phyloP scores from a whole-genome alignment of 2,797 vertebrate genomes.

The Peromyscus nudipes region DNA sequence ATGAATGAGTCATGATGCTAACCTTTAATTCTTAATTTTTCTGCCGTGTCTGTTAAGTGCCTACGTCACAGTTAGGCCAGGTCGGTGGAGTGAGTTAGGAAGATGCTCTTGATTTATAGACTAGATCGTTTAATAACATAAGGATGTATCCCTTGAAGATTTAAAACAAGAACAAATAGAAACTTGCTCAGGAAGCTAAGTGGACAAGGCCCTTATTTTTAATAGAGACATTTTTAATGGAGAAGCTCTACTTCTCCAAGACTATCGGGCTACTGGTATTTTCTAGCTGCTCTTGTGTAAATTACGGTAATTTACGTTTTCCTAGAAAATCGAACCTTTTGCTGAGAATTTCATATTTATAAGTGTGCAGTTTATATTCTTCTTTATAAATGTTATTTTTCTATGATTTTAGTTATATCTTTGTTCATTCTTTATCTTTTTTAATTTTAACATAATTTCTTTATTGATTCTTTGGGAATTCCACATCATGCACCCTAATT shows the following conservation, averaged over 20 bases:
- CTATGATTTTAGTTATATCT: not conserved
- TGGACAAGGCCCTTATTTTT: not conserved
- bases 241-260: not conserved
- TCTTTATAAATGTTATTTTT: not conserved
- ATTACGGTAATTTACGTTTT: slow-evolving; percentile 45
- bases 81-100: slow-evolving; percentile 12
- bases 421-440: not conserved
- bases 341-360: slow-evolving; percentile 18
- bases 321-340: slow-evolving; percentile 3
- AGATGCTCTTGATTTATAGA: slow-evolving; percentile 38
- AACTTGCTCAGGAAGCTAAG: slow-evolving; percentile 13
- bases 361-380: not conserved
- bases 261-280: not conserved
- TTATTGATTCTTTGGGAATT: not conserved
- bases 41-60: not conserved
- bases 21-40: slow-evolving; percentile 2
- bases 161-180: slow-evolving; percentile 40
- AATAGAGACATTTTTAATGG: not conserved
- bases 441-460: not conserved
- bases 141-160: slow-evolving; percentile 7
- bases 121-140: slow-evolving; percentile 35
- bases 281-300: slow-evolving; percentile 57
- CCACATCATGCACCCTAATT: not conserved
- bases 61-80: slow-evolving; percentile 43
- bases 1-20: not conserved